These are phyloP conservation scores for Drosophila elegans DNA, from an alignment of 1,140 invertebrate genomes.

Conservation along the genomic window DNA sequence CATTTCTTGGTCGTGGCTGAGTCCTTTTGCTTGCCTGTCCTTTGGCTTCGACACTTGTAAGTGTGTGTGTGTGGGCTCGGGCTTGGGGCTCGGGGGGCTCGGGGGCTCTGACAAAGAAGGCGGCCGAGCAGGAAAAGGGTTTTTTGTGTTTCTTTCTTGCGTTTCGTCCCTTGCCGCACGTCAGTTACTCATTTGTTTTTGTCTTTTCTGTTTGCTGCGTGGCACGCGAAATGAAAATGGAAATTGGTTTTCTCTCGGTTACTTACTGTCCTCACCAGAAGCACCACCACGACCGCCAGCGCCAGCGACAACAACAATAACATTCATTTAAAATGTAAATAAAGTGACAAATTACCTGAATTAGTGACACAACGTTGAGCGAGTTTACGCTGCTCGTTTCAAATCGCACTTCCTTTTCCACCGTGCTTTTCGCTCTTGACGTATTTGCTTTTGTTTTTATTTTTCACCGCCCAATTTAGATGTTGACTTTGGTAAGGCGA, in stretches of 20 bases:
- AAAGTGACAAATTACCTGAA: constrained; percentile 82
- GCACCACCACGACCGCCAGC: constrained; percentile 5
- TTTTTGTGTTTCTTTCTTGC: constrained; percentile 35
- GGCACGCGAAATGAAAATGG: constrained; percentile 75
- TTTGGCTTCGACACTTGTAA: constrained; percentile 32
- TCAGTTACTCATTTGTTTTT: constrained; percentile 77
- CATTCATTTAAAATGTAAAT: constrained; percentile 82
- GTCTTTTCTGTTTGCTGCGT: constrained; percentile 63
- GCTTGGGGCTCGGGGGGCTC: not conserved
- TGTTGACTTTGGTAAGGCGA: constrained; percentile 53
- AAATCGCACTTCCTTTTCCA: constrained; percentile 9
- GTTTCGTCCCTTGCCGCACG: constrained; percentile 50
- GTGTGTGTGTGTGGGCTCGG: not conserved
- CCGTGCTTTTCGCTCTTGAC: constrained; percentile 10
- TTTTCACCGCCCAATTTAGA: constrained; percentile 51
- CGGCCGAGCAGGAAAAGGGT: constrained; percentile 39
- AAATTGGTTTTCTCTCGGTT: constrained; percentile 80
- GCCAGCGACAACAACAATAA: constrained; percentile 44
- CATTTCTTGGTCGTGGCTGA: constrained; percentile 69
- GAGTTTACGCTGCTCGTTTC: constrained; percentile 55
- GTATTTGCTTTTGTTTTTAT: constrained; percentile 52
- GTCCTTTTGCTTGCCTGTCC: constrained; percentile 43
- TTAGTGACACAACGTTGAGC: constrained; percentile 74
- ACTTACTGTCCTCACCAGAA: constrained; percentile 48
- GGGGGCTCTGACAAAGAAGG: not conserved